Evolutionary conservation across 2,888 invertebrate genomes (phyloP).

Genomic region (Drosophila atripex): DNA sequence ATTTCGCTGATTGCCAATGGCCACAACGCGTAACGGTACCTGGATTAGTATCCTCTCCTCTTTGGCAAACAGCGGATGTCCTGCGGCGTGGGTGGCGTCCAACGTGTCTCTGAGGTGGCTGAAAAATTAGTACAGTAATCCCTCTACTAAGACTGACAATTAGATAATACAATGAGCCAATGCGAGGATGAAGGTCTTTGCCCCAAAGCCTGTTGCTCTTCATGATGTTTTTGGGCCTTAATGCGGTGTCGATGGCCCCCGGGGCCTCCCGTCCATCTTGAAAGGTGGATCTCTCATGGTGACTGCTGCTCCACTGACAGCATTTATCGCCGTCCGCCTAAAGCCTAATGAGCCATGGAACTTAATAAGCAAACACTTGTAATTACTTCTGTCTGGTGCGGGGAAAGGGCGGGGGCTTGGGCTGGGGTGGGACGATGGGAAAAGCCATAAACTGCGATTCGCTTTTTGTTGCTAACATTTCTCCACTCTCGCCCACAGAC

Average conservation of each 20-base stretch:
- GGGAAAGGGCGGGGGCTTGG: too few species aligned
- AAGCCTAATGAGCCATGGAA: conserved; percentile 77
- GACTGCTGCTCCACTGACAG: conserved; percentile 61
- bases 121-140: conserved; percentile 77
- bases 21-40: conserved; percentile 42
- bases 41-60: conserved; percentile 54
- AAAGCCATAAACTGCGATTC: conserved; percentile 10
- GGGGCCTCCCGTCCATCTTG: conserved; percentile 9
- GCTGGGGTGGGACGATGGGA: background rate
- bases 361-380: conserved; percentile 77
- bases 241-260: conserved; percentile 48
- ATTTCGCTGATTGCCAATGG: conserved; percentile 71
- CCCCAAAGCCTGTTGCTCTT: conserved; percentile 35
- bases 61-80: background rate
- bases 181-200: conserved; percentile 55
- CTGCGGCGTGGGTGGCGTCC: background rate
- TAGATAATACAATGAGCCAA: conserved; percentile 64
- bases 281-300: conserved; percentile 34
- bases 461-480: background rate
- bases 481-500: background rate
- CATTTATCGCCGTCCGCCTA: conserved; percentile 72
- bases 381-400: conserved; percentile 65
- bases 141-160: conserved; percentile 72
- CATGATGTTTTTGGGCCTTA: conserved; percentile 25
- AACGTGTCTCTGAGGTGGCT: conserved; percentile 45